A percentile compares a stretch with the other conserved stretches of the same genome.
Conservation (phyloP, 35 echinoderm and acorn worm species). For the Heliocidaris erythrogramma region DNA sequence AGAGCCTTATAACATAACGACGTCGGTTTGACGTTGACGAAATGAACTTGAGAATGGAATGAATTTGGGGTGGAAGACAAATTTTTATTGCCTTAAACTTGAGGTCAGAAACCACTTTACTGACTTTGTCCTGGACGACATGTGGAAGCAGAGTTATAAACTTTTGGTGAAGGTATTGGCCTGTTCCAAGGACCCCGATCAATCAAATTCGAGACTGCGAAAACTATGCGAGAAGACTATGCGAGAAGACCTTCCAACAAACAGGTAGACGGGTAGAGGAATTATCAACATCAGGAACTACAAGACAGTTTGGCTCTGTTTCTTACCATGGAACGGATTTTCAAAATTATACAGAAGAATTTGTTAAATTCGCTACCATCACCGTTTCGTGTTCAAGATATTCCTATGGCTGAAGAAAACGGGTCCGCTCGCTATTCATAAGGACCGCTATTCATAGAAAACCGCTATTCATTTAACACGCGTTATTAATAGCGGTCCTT, state of each 20-base stretch:
- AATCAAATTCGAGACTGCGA: neutral
- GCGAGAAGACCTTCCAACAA: neutral
- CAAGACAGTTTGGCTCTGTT: neutral
- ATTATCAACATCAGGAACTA: neutral
- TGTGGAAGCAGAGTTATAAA: conserved; percentile 10
- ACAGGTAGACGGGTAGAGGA: neutral
- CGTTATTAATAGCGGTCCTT: too few relatives aligned
- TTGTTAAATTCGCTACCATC: too few relatives aligned
- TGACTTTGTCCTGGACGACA: neutral
- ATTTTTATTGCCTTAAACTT: neutral
- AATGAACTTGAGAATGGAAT: conserved; percentile 1
- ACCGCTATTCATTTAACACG: too few relatives aligned
- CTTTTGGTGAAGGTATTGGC: neutral
- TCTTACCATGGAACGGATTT: neutral
- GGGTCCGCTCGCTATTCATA: too few relatives aligned
- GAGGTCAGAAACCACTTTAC: neutral
- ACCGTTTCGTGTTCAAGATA: too few relatives aligned
- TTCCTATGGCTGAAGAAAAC: too few relatives aligned
- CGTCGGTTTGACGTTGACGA: neutral
- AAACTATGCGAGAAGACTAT: neutral
- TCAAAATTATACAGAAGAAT: neutral
- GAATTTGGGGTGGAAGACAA: neutral
- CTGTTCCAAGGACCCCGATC: neutral
- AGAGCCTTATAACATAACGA: neutral
- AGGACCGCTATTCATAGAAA: too few relatives aligned